Base-by-base conservation (phyloP, 2,888 invertebrate genomes). In the Strigamia crassipes region DNA sequence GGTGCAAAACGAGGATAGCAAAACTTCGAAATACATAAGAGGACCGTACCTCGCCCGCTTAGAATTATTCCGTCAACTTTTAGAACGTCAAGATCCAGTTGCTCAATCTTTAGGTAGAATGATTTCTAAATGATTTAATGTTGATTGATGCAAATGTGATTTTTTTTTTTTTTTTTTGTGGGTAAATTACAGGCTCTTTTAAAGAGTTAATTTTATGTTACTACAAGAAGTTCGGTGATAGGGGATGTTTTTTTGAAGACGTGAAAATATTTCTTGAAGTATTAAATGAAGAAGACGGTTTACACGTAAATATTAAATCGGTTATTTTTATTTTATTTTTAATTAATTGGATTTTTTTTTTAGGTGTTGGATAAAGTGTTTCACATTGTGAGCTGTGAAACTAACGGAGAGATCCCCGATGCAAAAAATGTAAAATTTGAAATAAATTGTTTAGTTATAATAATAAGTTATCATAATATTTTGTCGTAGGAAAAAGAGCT, bases 1-100 rank as follows among this genome's bases (percentile, higher is more conserved):
- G 78, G 85, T 86, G n/a, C 84, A 84, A 56, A 84, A 84, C 51
- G 85, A 84, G 80, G 82, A 82, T 66, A 82, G 82, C 12, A 82
- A 84, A 61, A 82, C 82, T 23, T 51, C 6, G 4, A 80, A 85
- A 34, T 84, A 85, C 41, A 89, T 93, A 38, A 89, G 96, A 83
- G 96, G 95, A 0, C 96, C 96, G 0, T 94, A 93, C 87, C 90
- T 97, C 85, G 96, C 96, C 6, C 91, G 93, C 41, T 89, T 97
- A 83, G 94, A 96, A 82, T 85, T 89, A 21, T 83, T 87, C 27
- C 84, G 84, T 82, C 85, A 85, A 41, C 84, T 87, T 8, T 82
- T 84, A 51, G 83, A 85, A 23, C 81, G 82, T 38, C 82, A 84
- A 15, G 78, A 83, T 41, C 82, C 83, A 23, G 42, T 84, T 46